phyloP scores from a whole-genome alignment of 2,888 invertebrate species.

The Cantharis nigra region DNA sequence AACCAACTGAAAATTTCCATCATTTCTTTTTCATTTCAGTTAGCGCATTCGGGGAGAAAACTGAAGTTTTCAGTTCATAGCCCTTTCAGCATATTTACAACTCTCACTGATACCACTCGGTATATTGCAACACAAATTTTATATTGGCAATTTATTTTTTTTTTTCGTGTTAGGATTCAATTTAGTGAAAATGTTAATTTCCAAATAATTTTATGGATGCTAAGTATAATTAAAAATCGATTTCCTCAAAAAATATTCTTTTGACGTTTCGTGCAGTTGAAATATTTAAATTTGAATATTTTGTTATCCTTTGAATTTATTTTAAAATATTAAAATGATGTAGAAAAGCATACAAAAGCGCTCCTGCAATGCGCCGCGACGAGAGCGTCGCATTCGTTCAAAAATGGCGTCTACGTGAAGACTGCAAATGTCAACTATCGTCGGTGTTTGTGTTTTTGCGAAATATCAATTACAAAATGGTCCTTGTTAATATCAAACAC shows the following conservation, averaged over 20 bases:
- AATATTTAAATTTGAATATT: background rate
- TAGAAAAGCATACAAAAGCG: slow-evolving; percentile 5
- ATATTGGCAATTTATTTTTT: background rate
- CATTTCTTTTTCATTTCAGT: background rate
- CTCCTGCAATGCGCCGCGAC: slow-evolving; percentile 41
- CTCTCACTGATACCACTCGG: background rate
- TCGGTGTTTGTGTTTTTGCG: background rate
- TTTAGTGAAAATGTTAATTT: background rate
- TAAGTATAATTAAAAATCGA: background rate
- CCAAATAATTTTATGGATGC: background rate
- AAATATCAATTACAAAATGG: background rate
- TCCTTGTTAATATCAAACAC: background rate
- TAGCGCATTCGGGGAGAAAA: background rate
- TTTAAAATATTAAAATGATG: background rate
- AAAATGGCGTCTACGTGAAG: slow-evolving; percentile 36
- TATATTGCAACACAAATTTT: background rate
- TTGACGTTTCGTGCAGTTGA: background rate
- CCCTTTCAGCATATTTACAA: background rate
- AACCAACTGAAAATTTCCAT: too few species aligned
- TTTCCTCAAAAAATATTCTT: background rate
- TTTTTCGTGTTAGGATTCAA: background rate
- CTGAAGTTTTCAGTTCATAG: background rate
- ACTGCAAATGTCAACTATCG: slow-evolving; percentile 14
- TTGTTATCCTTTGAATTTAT: background rate
- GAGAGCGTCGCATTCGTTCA: slow-evolving; percentile 34